Percentiles rank a stretch among this genome's conserved stretches.
These are phyloP conservation scores for Drosophila kuntzei DNA, from an alignment of 2,888 invertebrate species.

Conservation along the genomic window DNA sequence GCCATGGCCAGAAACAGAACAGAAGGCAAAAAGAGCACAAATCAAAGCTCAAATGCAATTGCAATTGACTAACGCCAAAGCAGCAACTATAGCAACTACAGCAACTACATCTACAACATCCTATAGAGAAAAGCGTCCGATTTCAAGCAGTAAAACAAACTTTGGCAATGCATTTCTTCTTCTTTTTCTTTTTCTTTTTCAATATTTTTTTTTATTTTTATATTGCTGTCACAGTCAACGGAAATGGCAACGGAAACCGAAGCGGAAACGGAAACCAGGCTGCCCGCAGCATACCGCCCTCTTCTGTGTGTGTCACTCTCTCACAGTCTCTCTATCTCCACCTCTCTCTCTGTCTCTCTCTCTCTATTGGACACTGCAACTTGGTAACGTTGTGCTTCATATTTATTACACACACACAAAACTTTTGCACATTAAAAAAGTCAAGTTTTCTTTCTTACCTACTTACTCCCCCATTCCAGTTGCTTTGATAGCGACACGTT, in stretches of 20 bases:
- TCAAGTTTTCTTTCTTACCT: constrained; percentile 48
- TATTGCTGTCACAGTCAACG: constrained; percentile 64
- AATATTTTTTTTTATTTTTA: constrained; percentile 31
- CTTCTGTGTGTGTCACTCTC: constrained; percentile 18
- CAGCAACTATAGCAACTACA: constrained; percentile 15
- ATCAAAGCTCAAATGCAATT: constrained; percentile 60
- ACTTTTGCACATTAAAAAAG: constrained; percentile 71
- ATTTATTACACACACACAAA: constrained; percentile 67
- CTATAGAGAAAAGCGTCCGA: constrained; percentile 43
- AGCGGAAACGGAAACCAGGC: constrained; percentile 54
- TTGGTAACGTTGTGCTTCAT: constrained; percentile 65
- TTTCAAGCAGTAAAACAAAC: constrained; percentile 61
- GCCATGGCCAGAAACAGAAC: constrained; percentile 10
- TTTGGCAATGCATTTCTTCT: constrained; percentile 55
- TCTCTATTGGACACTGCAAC: constrained; percentile 39
- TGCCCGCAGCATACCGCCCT: constrained; percentile 47
- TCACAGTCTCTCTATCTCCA: neutral
- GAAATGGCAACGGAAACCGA: constrained; percentile 51
- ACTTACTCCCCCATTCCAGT: neutral
- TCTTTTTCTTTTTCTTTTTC: too few species aligned
- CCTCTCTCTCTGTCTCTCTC: neutral
- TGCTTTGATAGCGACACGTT: constrained; percentile 51
- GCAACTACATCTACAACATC: constrained; percentile 30
- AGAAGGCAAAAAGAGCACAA: constrained; percentile 37
- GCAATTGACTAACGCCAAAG: constrained; percentile 49